Evolutionary conservation across 2,797 vertebrate species (phyloP).

Genomic region (Stomatorhinus walkeri): DNA sequence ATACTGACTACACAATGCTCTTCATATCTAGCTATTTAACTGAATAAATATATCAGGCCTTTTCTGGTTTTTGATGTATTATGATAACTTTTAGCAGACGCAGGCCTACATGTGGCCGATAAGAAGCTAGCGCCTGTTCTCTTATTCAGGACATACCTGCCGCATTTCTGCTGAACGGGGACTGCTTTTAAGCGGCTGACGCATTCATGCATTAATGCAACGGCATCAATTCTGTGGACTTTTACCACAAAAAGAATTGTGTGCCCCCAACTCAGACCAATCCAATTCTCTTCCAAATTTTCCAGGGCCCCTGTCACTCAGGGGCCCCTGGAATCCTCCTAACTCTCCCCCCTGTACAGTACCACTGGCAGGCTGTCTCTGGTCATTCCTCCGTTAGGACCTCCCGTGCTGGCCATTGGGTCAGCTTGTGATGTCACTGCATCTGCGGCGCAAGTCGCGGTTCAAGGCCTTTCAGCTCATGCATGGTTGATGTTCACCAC

Average conservation of each 20-base stretch:
- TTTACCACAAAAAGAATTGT: background rate
- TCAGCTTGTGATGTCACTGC: background rate
- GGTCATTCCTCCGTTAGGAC: background rate
- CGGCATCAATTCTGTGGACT: background rate
- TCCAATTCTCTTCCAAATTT: background rate
- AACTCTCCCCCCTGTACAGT: background rate
- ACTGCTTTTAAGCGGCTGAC: no score
- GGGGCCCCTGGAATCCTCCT: background rate
- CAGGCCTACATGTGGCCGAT: background rate
- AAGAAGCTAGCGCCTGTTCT: background rate
- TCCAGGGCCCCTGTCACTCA: background rate
- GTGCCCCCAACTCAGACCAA: background rate
- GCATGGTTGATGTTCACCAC: background rate
- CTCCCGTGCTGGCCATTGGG: background rate
- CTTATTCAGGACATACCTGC: background rate
- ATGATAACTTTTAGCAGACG: background rate
- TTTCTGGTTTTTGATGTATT: background rate
- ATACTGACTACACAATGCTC: conserved; percentile 5
- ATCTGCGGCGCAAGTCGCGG: background rate
- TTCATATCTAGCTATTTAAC: background rate
- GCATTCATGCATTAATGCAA: background rate
- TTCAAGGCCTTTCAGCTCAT: background rate
- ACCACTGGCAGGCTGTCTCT: background rate
- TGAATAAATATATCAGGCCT: background rate
- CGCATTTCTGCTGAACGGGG: background rate